A percentile compares a stretch with the other conserved stretches of the same genome.
phyloP scores from a whole-genome alignment of 2,113 vertebrate species.

The Tetrax tetrax region DNA sequence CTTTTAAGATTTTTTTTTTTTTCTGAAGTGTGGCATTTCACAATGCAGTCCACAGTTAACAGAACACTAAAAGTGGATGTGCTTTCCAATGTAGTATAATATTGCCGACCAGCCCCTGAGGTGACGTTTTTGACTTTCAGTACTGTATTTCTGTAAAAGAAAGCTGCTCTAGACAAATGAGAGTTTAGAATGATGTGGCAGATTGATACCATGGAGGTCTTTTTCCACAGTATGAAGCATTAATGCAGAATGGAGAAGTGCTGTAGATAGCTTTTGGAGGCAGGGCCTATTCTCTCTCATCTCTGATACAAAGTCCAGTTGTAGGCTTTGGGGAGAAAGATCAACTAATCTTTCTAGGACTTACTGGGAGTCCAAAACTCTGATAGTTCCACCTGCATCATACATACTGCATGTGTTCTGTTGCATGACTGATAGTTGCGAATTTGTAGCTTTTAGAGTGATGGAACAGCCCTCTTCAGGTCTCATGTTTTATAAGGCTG shows the following conservation, averaged over 20 bases:
- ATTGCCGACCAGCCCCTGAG: background rate
- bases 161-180: background rate
- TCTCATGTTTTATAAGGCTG: background rate
- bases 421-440: background rate
- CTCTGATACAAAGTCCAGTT: accelerated
- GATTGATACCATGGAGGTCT: background rate
- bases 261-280: background rate
- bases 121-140: background rate
- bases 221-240: background rate
- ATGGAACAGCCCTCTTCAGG: background rate
- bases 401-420: background rate
- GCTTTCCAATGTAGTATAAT: background rate
- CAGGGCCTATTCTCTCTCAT: background rate
- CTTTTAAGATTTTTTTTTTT: background rate
- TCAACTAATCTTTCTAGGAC: background rate
- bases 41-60: background rate
- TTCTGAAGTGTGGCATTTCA: background rate
- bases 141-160: background rate
- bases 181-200: background rate
- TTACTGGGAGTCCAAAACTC: background rate
- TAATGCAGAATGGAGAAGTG: background rate
- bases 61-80: background rate
- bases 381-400: background rate
- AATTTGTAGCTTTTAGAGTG: background rate
- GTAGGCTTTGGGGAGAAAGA: background rate